These are phyloP conservation scores for Luidia sarsii DNA, from an alignment of 53 echinoderm and acorn worm species.

Conservation along the genomic window DNA sequence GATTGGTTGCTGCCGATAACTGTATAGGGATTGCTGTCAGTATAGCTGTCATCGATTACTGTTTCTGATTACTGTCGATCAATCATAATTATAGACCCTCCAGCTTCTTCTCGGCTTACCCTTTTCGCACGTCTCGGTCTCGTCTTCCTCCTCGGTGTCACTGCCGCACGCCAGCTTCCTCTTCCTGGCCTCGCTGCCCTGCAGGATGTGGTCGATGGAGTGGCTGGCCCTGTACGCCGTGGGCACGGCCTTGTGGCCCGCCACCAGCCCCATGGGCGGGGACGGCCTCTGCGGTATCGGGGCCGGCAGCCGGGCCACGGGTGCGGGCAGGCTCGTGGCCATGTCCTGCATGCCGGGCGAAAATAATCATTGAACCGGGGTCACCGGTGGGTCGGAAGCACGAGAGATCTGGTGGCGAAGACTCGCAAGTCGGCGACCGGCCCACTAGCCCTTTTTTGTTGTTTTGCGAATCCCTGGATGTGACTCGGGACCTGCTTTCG, in stretches of 20 bases:
- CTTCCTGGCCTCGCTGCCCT: constrained; percentile 46
- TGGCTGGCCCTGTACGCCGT: constrained; percentile 36
- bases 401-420: too few species aligned
- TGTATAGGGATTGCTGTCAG: too few species aligned
- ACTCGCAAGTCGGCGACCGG: too few species aligned
- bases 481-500: too few species aligned
- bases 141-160: constrained; percentile 18
- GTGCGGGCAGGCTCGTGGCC: constrained; percentile 40
- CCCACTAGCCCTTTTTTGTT: too few species aligned
- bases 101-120: too few species aligned
- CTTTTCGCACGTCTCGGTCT: constrained; percentile 3
- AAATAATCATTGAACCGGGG: too few species aligned
- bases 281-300: constrained; percentile 54
- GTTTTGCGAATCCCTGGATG: too few species aligned
- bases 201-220: constrained; percentile 60
- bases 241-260: constrained; percentile 14
- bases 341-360: constrained; percentile 53
- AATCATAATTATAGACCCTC: background rate
- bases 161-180: constrained; percentile 32
- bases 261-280: background rate
- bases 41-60: too few species aligned
- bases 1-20: too few species aligned
- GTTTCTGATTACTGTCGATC: background rate
- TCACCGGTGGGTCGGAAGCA: too few species aligned
- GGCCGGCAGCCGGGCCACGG: constrained; percentile 52